Percentiles rank a stretch among this genome's conserved stretches.
Evolutionary conservation across 1,140 invertebrate genomes (phyloP).

Genomic region (Bilobella aurantiaca): DNA sequence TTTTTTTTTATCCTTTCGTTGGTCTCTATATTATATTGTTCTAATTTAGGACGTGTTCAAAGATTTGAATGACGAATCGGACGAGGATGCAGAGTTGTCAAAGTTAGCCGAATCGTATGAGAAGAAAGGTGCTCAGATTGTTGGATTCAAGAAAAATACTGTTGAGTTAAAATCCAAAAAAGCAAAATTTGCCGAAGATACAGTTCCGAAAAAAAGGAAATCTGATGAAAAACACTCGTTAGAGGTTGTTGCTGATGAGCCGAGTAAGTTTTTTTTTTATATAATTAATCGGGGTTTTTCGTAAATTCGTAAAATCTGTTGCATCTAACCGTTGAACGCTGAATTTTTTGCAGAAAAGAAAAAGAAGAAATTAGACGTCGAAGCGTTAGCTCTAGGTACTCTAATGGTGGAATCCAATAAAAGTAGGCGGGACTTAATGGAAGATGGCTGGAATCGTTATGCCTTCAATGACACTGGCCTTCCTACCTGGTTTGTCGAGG

Average conservation of each 20-base stretch:
- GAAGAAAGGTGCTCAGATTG: constrained; percentile 36
- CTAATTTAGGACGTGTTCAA: constrained; percentile 66
- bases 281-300: background rate
- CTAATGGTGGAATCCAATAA: constrained; percentile 76
- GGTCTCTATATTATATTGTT: constrained; percentile 12
- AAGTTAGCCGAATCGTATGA: constrained; percentile 61
- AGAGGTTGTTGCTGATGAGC: constrained; percentile 49
- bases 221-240: constrained; percentile 41
- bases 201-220: constrained; percentile 32
- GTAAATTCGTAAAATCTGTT: too few species aligned
- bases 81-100: constrained; percentile 78
- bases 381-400: constrained; percentile 77
- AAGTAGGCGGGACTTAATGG: constrained; percentile 68
- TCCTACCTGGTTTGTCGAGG: constrained; percentile 91
- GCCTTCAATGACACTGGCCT: constrained; percentile 76
- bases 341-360: constrained; percentile 43
- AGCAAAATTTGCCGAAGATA: constrained; percentile 33
- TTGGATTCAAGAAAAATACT: constrained; percentile 32
- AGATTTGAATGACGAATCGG: constrained; percentile 63
- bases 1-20: too few species aligned
- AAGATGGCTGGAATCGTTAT: constrained; percentile 83
- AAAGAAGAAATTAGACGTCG: constrained; percentile 65
- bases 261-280: constrained; percentile 38
- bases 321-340: constrained; percentile 11
- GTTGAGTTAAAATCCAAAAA: too few species aligned